Evolutionary conservation across 2,888 invertebrate genomes (phyloP).

Genomic region (Hedya salicella): DNA sequence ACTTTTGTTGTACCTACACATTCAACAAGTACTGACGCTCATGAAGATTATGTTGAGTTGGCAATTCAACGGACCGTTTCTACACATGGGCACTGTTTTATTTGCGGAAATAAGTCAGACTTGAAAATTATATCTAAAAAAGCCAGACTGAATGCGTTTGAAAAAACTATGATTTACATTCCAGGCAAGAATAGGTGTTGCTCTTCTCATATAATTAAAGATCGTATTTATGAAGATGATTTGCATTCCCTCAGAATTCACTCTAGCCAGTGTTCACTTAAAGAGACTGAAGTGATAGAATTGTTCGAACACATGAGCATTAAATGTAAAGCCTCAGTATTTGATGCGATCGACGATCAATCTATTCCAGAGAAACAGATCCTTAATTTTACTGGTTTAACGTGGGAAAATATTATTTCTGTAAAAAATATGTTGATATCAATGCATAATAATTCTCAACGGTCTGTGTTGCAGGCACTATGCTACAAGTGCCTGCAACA

Average conservation of each 20-base stretch:
- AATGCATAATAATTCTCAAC: conserved; percentile 15
- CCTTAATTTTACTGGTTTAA: conserved; percentile 3
- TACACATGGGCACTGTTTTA: conserved; percentile 16
- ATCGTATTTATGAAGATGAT: conserved; percentile 14
- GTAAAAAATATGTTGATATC: conserved; percentile 3
- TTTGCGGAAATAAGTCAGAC: conserved; percentile 2
- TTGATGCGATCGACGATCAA: conserved; percentile 4
- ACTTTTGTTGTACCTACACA: conserved; percentile 3
- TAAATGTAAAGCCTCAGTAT: conserved; percentile 11
- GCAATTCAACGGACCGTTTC: conserved; percentile 20
- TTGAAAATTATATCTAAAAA: conserved; percentile 11
- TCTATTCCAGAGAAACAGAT: conserved; percentile 5
- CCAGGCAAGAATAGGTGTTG: conserved; percentile 9
- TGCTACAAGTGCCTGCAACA: conserved; percentile 4
- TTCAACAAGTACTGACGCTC: not conserved
- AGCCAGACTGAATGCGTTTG: conserved; percentile 10
- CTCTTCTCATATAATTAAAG: conserved; percentile 16
- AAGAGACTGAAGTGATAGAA: not conserved
- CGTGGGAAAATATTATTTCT: conserved; percentile 7
- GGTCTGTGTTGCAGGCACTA: conserved; percentile 10
- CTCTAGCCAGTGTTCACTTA: conserved; percentile 3
- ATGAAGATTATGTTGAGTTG: conserved; percentile 24
- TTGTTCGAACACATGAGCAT: not conserved
- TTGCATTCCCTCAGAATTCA: conserved; percentile 7
- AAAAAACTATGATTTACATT: conserved; percentile 14